A percentile compares a stretch with the other conserved stretches of the same genome.
Evolutionary conservation across 2,113 vertebrate species (phyloP).

Genomic region (Ploceus nigricollis): DNA sequence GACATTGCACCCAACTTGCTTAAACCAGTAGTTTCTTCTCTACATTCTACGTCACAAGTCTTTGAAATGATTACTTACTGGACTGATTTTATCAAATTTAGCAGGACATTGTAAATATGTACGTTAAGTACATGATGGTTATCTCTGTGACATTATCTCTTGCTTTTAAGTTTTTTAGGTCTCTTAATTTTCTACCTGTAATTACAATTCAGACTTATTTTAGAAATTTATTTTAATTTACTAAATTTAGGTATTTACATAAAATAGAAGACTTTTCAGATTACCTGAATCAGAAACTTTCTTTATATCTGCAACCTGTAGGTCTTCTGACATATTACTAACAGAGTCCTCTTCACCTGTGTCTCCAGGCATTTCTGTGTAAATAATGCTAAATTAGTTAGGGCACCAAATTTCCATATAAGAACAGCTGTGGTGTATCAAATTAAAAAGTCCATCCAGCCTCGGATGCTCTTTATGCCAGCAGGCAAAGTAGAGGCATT

Average conservation of each 20-base stretch:
- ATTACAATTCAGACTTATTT: neutral
- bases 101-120: neutral
- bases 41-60: neutral
- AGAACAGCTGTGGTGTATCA: neutral
- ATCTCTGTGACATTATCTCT: neutral
- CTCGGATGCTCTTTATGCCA: neutral
- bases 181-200: neutral
- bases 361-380: constrained; percentile 55
- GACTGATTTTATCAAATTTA: neutral
- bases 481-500: neutral
- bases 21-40: neutral
- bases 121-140: neutral
- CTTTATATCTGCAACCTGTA: constrained; percentile 34
- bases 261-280: neutral
- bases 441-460: neutral
- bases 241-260: neutral
- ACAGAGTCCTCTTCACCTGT: constrained; percentile 53
- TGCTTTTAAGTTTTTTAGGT: neutral
- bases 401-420: neutral
- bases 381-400: constrained; percentile 37
- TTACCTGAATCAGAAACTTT: constrained; percentile 64
- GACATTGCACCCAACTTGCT: neutral
- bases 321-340: constrained; percentile 56
- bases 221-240: neutral
- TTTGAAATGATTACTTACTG: neutral